phyloP scores from a whole-genome alignment of 2,797 vertebrate genomes.

The Phrynocephalus forsythii region DNA sequence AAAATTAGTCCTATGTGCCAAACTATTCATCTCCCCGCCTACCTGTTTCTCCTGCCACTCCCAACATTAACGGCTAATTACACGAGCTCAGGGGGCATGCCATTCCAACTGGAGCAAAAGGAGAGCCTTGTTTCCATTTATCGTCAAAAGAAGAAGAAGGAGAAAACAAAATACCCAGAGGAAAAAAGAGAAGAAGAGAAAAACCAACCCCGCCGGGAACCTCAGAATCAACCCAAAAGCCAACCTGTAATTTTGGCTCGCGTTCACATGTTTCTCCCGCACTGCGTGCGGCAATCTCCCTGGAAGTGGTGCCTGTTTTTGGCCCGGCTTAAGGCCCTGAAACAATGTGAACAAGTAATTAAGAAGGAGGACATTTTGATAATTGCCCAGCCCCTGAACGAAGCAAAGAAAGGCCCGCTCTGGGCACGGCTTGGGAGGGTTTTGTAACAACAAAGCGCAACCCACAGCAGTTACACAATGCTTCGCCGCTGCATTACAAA shows the following conservation, averaged over 20 bases:
- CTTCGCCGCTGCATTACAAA: rapidly evolving
- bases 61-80: slow-evolving; percentile 11
- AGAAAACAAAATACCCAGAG: not conserved
- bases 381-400: not conserved
- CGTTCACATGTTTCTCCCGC: not conserved
- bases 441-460: not conserved
- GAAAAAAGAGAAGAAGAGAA: not conserved
- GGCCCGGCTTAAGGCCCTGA: not conserved
- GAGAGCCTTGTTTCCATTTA: no score
- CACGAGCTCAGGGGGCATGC: not conserved
- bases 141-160: not conserved
- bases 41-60: slow-evolving; percentile 33
- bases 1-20: not conserved
- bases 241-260: slow-evolving; percentile 4
- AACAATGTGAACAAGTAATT: rapidly evolving
- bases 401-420: not conserved
- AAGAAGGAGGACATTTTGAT: not conserved
- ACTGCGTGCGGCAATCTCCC: not conserved
- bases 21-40: slow-evolving; percentile 16
- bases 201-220: not conserved
- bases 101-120: slow-evolving; percentile 20
- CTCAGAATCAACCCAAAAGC: slow-evolving; percentile 21
- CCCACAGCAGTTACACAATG: not conserved
- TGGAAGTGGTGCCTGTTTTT: not conserved
- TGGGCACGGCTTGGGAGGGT: not conserved